phyloP scores from a whole-genome alignment of 2,888 invertebrate species.

The Serrognathus titanus region DNA sequence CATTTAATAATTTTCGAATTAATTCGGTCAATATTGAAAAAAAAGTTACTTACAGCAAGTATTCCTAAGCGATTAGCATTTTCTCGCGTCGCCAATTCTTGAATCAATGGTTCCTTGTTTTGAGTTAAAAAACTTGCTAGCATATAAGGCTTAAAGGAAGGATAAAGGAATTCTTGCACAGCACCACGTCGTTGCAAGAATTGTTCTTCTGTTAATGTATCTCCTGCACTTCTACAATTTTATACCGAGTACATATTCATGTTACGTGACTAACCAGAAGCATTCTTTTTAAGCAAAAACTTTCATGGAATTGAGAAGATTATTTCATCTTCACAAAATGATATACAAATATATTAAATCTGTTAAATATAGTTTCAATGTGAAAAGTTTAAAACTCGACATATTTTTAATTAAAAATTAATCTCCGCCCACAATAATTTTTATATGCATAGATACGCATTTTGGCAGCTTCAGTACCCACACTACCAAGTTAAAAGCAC shows the following conservation, averaged over 20 bases:
- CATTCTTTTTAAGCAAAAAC: too few relatives aligned
- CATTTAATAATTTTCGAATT: neutral
- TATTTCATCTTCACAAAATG: too few relatives aligned
- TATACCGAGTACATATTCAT: slow-evolving; percentile 13
- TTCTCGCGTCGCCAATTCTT: slow-evolving; percentile 70
- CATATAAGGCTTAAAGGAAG: slow-evolving; percentile 57
- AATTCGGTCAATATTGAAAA: neutral
- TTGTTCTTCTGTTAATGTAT: slow-evolving; percentile 60
- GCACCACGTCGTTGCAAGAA: slow-evolving; percentile 59
- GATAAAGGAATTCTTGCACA: slow-evolving; percentile 59
- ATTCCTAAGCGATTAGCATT: slow-evolving; percentile 69
- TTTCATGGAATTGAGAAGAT: too few relatives aligned
- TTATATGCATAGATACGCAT: too few relatives aligned
- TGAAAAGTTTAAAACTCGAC: too few relatives aligned
- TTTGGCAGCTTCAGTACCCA: too few relatives aligned
- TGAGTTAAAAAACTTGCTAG: slow-evolving; percentile 59
- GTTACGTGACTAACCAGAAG: slow-evolving; percentile 16
- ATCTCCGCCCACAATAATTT: too few relatives aligned
- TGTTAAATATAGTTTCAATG: too few relatives aligned
- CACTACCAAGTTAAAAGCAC: too few relatives aligned
- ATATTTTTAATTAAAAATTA: too few relatives aligned
- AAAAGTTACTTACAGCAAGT: slow-evolving; percentile 50
- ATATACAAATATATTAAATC: too few relatives aligned
- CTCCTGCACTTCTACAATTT: slow-evolving; percentile 51
- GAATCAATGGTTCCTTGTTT: slow-evolving; percentile 59